Evolutionary conservation across 1,140 invertebrate genomes (phyloP), one percentile per base, ranked within the genome.

Genomic region (Drosophila yakuba): DNA sequence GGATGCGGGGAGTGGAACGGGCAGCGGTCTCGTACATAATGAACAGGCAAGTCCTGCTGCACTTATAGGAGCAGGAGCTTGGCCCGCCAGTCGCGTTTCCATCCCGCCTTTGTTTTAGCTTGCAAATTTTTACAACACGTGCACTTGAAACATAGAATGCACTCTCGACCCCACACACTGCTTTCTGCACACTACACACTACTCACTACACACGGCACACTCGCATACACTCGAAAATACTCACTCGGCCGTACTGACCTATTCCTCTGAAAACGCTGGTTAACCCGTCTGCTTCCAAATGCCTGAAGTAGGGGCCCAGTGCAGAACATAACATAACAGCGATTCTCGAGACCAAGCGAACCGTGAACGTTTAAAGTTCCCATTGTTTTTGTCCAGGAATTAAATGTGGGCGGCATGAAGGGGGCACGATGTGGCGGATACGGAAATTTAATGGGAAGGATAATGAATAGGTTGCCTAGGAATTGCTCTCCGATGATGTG

Each of bases 261-360:
- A 91, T 91, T 91, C 89, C 86, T 86, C 82, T 90, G 64, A 58
- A 86, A 90, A 80, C 74, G 62, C 51, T 75, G 76, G 80, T 83
- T 75, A 73, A 60, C 62, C 66, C 72, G 78, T 61, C 59, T 74
- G 78, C 51, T 28, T 41, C 50, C 61, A 67, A 69, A 69, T 68
- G 64, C 60, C 68, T 82, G 72, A 67, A 59, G 59, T 51, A 52
- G 63, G 71, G 62, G 54, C 51, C 69, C 61, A 67, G 74, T 66
- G 52, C 58, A 75, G 74, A 68, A 60, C 7, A 8, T 32, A 32
- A 32, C 32, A 32, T 10, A 32, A 32, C 32, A 10, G 32, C 83
- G 83, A 61, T 76, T 80, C 64, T 80, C 38, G 47, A 56, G 63
- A 74, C 41, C 58, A 61, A 74, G 64, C 79, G 75, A 73, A 67